Evolutionary conservation across 1,140 invertebrate genomes (phyloP).

Genomic region (Fopius arisanus): DNA sequence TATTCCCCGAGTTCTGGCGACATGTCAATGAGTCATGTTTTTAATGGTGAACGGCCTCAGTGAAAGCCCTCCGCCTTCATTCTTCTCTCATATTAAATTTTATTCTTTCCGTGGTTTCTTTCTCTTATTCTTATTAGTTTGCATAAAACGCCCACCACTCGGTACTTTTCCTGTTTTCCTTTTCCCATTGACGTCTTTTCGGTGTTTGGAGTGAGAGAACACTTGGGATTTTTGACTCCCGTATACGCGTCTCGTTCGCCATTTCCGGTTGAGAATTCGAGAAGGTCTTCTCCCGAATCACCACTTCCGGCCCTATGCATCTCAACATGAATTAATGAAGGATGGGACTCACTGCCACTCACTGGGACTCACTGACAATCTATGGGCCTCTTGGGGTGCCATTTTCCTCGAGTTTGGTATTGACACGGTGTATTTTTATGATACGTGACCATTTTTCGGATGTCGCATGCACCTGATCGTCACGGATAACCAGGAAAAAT

Average conservation of each 20-base stretch:
- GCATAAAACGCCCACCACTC: slow-evolving; percentile 44
- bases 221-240: not conserved
- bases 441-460: slow-evolving; percentile 19
- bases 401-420: slow-evolving; percentile 9
- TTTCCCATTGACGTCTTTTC: slow-evolving; percentile 25
- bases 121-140: slow-evolving; percentile 29
- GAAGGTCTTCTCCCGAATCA: slow-evolving; percentile 23
- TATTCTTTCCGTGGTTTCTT: not conserved
- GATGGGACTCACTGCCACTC: too few species aligned
- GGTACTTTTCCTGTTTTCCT: not conserved
- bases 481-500: too few species aligned
- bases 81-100: not conserved
- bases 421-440: not conserved
- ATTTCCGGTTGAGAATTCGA: slow-evolving; percentile 31
- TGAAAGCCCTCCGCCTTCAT: slow-evolving; percentile 21
- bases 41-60: slow-evolving; percentile 7
- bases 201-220: not conserved
- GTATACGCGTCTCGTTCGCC: slow-evolving; percentile 25
- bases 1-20: not conserved
- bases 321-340: slow-evolving; percentile 10
- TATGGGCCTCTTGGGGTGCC: not conserved
- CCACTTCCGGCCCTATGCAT: slow-evolving; percentile 27
- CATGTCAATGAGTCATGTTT: slow-evolving; percentile 14
- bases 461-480: not conserved
- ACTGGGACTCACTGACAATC: too few species aligned